Percentiles rank a stretch among this genome's conserved stretches.
Evolutionary conservation across 2,888 invertebrate genomes (phyloP).

Genomic region (Tricholauxania praeusta): DNA sequence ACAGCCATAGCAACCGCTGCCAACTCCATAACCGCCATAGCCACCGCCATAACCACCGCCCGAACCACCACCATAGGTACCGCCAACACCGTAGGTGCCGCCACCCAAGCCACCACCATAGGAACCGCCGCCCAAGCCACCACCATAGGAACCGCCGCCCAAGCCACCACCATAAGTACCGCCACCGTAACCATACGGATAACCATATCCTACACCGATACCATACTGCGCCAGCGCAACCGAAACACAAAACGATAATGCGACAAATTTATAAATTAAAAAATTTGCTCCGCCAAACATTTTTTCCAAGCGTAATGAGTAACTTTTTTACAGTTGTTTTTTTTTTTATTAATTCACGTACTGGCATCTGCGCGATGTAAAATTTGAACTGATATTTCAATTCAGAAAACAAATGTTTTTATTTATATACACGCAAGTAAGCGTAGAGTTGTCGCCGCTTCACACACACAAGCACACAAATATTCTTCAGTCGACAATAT

Average conservation of each 20-base stretch:
- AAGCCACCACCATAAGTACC: background rate
- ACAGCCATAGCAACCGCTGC: constrained; percentile 8
- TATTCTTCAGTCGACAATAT: background rate
- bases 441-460: no score
- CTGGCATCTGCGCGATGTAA: background rate
- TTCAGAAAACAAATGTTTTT: no score
- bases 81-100: background rate
- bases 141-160: constrained; percentile 12
- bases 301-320: background rate
- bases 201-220: constrained; percentile 11
- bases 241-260: background rate
- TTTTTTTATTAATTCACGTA: background rate
- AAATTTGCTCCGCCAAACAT: no score
- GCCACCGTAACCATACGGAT: constrained; percentile 27
- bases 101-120: background rate
- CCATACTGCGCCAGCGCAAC: constrained; percentile 34
- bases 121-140: constrained; percentile 5
- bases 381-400: no score
- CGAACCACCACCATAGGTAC: constrained; percentile 1
- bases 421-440: no score
- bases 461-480: no score
- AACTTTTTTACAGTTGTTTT: background rate
- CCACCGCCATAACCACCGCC: constrained; percentile 15
- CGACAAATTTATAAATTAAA: background rate
- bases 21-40: constrained; percentile 26